Conservation (phyloP, 2,797 vertebrate species). For the Rhinella marina region DNA sequence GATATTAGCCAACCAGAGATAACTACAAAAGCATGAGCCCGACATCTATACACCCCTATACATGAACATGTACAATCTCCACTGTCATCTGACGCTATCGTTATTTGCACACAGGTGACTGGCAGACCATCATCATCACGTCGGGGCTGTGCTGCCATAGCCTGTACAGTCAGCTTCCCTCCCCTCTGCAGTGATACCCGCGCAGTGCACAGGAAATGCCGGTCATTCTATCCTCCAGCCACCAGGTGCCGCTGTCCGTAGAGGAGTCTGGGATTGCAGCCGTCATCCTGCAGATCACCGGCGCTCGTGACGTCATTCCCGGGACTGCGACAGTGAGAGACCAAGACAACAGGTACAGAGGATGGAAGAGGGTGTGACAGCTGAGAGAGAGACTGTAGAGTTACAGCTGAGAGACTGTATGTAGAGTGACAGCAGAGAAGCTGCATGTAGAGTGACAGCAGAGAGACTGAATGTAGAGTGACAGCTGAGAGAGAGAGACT, state of each 20-base stretch:
- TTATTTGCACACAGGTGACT: too few relatives aligned
- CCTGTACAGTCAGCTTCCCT: not conserved
- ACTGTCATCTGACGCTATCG: too few relatives aligned
- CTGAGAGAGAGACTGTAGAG: too few relatives aligned
- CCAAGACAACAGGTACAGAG: not conserved
- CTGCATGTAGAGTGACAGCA: not conserved
- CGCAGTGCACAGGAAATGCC: not conserved
- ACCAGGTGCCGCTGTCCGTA: slow-evolving; percentile 11
- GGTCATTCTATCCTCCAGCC: not conserved
- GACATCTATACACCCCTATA: too few relatives aligned
- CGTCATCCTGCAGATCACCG: not conserved
- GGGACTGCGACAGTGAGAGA: not conserved
- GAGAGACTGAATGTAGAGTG: not conserved
- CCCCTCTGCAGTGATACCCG: not conserved
- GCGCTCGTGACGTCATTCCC: not conserved
- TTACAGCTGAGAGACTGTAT: not conserved
- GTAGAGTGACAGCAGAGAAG: not conserved
- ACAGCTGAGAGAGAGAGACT: not conserved
- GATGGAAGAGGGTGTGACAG: not conserved
- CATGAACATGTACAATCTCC: too few relatives aligned
- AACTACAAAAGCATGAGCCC: too few relatives aligned
- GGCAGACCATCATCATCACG: too few relatives aligned
- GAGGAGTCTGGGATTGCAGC: not conserved
- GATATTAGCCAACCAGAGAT: too few relatives aligned
- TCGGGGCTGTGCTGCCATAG: too few relatives aligned